Base-by-base conservation (phyloP, 2,113 vertebrate species). In the Pseudopipra pipra region DNA sequence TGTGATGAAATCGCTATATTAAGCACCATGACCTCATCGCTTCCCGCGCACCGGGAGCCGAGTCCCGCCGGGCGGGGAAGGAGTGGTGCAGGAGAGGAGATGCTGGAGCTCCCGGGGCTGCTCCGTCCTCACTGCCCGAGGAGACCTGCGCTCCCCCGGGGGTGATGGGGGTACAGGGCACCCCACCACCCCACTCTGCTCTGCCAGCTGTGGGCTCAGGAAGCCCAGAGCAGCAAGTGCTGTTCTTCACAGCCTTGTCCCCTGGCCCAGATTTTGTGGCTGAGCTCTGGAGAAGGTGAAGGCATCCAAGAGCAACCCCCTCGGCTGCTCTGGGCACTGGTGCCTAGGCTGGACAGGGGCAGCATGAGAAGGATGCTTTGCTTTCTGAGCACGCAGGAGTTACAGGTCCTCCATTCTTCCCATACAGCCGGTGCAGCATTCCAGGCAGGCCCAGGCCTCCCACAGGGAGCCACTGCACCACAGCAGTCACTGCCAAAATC, bases 1-100 rank as follows among this genome's bases (percentile, higher is more conserved):
- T 90, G 80, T 96, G 97, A 97, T 92, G 96, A 93, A 95, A 96
- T 96, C 90, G 90, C 96, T 97, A 97, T 96, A 96, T 97, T 96
- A 96, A 97, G 97, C 93, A 97, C 65, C 94, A 97, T 97, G 96
- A 97, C 94, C 94, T 97, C 97, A 97, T 96, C 96, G 90, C 93
- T 97, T 95, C 92, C 95, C 95, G 95, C 97, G 61, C 94, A 93
- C 96, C 84, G 89, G 96, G 94, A 95, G 88, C 84, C 76, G 80
- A 84, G 82, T 91, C 87, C 68, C 39, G 83, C 79, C 79, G 85
- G 75, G 92, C 58, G 31, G 87, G 72, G 85, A 75, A 41, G 55
- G 33, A 81, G 47, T n/a, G 81, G 75, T 87, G 91, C 86, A 43
- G 62, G 52, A 62, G 67, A 59, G 44, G 35, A 90, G 86, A 41